These are phyloP conservation scores for Andrena trimmerana DNA, from an alignment of 2,888 invertebrate genomes.

Conservation along the genomic window DNA sequence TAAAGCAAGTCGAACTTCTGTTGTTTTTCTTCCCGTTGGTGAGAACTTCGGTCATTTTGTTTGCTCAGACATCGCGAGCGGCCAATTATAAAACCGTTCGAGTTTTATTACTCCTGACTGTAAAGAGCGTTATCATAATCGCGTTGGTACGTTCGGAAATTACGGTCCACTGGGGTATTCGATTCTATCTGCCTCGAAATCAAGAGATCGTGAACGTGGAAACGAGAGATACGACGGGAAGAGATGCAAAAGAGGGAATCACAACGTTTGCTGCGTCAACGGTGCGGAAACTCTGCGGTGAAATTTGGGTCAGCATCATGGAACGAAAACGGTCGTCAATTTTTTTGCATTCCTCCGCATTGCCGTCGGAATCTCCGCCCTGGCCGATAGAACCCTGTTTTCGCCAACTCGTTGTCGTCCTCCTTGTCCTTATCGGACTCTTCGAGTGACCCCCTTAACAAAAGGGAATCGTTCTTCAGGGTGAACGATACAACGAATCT, in stretches of 20 bases:
- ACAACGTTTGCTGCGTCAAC: conserved; percentile 69
- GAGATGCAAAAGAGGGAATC: conserved; percentile 28
- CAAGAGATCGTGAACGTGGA: conserved; percentile 46
- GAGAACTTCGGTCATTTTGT: conserved; percentile 6
- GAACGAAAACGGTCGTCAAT: conserved; percentile 70
- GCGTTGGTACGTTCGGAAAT: conserved; percentile 56
- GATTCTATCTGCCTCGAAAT: conserved; percentile 65
- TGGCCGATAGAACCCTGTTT: conserved; percentile 64
- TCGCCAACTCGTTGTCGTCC: conserved; percentile 64
- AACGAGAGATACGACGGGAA: conserved; percentile 30
- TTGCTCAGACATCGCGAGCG: conserved; percentile 39
- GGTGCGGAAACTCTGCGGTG: conserved; percentile 70
- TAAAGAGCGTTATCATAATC: conserved; percentile 64
- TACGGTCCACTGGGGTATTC: conserved; percentile 55
- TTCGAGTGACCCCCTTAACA: conserved; percentile 59
- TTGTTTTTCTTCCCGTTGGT: background rate
- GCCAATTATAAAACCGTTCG: conserved; percentile 31
- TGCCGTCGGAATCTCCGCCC: conserved; percentile 45
- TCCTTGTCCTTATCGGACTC: conserved; percentile 64
- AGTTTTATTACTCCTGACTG: conserved; percentile 49
- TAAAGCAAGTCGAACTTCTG: background rate
- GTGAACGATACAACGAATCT: conserved; percentile 44
- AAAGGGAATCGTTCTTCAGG: conserved; percentile 47
- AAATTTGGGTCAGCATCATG: conserved; percentile 72
- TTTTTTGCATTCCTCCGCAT: conserved; percentile 60